Evolutionary conservation across 2,113 vertebrate species (phyloP), one percentile per base, ranked within the genome.

Genomic region (Sinocyclocheilus anshuiensis): DNA sequence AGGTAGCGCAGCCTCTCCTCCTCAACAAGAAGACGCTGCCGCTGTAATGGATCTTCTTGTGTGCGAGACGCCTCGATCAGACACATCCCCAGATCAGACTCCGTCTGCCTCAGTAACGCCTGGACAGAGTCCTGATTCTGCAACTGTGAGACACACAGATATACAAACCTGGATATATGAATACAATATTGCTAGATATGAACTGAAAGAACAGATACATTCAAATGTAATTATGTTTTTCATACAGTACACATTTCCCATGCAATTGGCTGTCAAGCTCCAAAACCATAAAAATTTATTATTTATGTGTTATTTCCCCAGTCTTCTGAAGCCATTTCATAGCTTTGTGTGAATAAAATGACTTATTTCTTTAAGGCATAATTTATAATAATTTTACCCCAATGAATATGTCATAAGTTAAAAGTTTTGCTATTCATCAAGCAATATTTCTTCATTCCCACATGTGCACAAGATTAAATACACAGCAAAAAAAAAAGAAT

Each of bases 1-100:
- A 99, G 96, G 92, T 99, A 99, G 71, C 97, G 98, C 39, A 98
- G 96, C 89, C 98, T 92, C 86, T 99, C 98, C 92, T 99, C 98
- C 89, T 99, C 98, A 94, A 99, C 98, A 71, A 99, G 92, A 89
- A 96, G 97, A 92, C 98, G 97, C 95, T 99, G 98, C 74, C 98
- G 96, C 94, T 99, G 98, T 83, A 99, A 95, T 0, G 98, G 98
- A 91, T 99, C 98, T 93, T 99, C 98, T 88, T 98, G 97, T 2
- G 97, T 97, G 80, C 97, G 96, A 91, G 96, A 91, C 3, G 97
- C 96, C 84, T 99, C 98, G 1, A 96, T 95, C 94, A 98, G 96
- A 90, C 98, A 95, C 91, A 97, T 94, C 85, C 97, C 98, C 89
- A 99, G 92, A 91, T 99, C 98, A 0, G 96, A 94, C 95, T 99